Conservation (phyloP, 2,888 invertebrate species). For the Diplazon laetatorius region DNA sequence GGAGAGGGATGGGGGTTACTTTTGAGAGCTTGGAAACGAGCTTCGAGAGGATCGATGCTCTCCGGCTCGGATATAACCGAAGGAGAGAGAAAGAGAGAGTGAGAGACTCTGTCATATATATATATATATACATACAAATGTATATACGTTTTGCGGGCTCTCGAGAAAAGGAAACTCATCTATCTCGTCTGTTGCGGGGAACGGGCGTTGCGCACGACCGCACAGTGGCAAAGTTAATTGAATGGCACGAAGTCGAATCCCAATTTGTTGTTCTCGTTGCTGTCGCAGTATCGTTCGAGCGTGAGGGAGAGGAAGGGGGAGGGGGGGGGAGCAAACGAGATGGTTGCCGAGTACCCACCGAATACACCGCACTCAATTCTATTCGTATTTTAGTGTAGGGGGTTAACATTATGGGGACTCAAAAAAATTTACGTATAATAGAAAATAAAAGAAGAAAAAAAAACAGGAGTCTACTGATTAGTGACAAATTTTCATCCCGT, state of each 20-base stretch:
- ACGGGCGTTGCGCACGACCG: constrained; percentile 53
- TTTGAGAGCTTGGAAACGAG: constrained; percentile 51
- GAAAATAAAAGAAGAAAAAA: not conserved
- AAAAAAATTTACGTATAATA: not conserved
- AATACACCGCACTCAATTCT: not conserved
- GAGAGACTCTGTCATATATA: too few species aligned
- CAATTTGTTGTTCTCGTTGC: constrained; percentile 58
- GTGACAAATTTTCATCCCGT: too few species aligned
- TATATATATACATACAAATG: too few species aligned
- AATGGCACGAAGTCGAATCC: constrained; percentile 60
- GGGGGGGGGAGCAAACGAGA: constrained; percentile 38
- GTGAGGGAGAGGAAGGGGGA: too few species aligned
- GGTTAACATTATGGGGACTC: not conserved
- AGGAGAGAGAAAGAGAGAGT: too few species aligned
- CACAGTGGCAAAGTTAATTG: constrained; percentile 63
- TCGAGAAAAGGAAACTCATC: constrained; percentile 54
- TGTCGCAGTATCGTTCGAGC: constrained; percentile 23
- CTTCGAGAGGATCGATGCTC: constrained; percentile 54
- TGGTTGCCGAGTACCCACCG: not conserved
- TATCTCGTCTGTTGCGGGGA: constrained; percentile 35
- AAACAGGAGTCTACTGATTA: too few species aligned
- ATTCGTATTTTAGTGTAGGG: not conserved
- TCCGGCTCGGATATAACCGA: constrained; percentile 32
- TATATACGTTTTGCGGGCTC: constrained; percentile 17
- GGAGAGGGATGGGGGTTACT: too few species aligned